Evolutionary conservation across 2,113 vertebrate species (phyloP).

Genomic region (Apodemus sylvaticus): DNA sequence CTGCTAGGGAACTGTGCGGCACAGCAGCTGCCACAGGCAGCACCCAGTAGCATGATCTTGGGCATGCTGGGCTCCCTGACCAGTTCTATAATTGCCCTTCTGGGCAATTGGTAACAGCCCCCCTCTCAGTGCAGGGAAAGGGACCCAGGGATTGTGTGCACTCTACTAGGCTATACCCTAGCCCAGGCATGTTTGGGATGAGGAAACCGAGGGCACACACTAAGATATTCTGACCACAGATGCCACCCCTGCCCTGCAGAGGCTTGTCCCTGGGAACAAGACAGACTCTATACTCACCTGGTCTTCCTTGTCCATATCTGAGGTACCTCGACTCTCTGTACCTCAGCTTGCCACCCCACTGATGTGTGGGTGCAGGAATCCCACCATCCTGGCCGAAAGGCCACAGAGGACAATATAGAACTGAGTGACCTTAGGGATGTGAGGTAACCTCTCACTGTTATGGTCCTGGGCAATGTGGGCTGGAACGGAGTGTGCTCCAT

Average conservation of each 20-base stretch:
- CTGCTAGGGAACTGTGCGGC: background rate
- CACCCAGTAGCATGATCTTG: fast-evolving
- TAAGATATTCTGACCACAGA: background rate
- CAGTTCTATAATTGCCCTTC: too few relatives aligned
- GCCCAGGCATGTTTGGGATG: background rate
- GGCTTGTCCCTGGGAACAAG: background rate
- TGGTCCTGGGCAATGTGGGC: background rate
- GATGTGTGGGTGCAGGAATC: background rate
- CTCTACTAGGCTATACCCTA: background rate
- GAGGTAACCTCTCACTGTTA: background rate
- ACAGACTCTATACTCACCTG: background rate
- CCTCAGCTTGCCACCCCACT: background rate
- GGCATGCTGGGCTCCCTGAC: background rate
- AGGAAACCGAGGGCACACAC: background rate
- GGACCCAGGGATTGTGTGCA: too few relatives aligned
- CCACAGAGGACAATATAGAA: background rate
- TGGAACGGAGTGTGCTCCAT: background rate
- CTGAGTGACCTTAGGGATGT: background rate
- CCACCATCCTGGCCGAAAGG: too few relatives aligned
- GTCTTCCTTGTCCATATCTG: background rate
- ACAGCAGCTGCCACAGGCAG: background rate
- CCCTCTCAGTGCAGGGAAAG: too few relatives aligned
- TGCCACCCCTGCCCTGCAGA: background rate
- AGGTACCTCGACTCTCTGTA: background rate
- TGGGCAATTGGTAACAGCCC: too few relatives aligned